These are phyloP conservation scores for Xestobium rufovillosum DNA, from an alignment of 2,888 invertebrate species.

Conservation along the genomic window DNA sequence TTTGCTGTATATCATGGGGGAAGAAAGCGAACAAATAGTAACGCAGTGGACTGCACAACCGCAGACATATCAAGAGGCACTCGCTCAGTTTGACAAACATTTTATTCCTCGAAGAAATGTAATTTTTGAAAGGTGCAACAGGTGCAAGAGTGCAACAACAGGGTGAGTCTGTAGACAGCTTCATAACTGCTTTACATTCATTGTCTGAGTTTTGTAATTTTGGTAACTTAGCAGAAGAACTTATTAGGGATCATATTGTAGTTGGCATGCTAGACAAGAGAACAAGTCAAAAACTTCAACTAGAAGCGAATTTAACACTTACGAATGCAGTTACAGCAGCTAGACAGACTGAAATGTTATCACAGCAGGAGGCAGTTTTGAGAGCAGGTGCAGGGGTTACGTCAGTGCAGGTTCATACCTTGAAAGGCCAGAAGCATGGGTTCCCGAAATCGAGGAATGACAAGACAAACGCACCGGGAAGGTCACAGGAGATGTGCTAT, in stretches of 20 bases:
- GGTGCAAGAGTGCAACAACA: constrained; percentile 19
- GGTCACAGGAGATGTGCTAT: too few relatives aligned
- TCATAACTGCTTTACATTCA: constrained; percentile 23
- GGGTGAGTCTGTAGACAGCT: constrained; percentile 16
- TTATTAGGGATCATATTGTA: constrained; percentile 29
- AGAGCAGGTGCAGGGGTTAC: too few relatives aligned
- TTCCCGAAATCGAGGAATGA: too few relatives aligned
- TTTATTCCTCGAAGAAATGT: constrained; percentile 20
- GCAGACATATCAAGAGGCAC: constrained; percentile 5
- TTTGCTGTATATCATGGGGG: constrained; percentile 24
- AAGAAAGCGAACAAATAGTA: constrained; percentile 21
- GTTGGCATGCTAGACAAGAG: constrained; percentile 25
- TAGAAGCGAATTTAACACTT: constrained; percentile 20
- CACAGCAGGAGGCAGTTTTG: not conserved
- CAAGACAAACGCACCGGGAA: too few relatives aligned
- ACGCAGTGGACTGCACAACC: not conserved
- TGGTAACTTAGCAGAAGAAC: constrained; percentile 22
- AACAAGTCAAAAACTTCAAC: constrained; percentile 24
- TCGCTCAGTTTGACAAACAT: constrained; percentile 12
- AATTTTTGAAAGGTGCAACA: constrained; percentile 18
- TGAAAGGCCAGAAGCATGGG: too few relatives aligned
- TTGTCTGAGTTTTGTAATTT: constrained; percentile 24
- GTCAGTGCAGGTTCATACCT: too few relatives aligned
- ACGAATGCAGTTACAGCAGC: constrained; percentile 21
- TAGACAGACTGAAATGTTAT: constrained; percentile 19